Evolutionary conservation across 2,113 vertebrate genomes (phyloP).

Genomic region (Lophochroa leadbeateri): DNA sequence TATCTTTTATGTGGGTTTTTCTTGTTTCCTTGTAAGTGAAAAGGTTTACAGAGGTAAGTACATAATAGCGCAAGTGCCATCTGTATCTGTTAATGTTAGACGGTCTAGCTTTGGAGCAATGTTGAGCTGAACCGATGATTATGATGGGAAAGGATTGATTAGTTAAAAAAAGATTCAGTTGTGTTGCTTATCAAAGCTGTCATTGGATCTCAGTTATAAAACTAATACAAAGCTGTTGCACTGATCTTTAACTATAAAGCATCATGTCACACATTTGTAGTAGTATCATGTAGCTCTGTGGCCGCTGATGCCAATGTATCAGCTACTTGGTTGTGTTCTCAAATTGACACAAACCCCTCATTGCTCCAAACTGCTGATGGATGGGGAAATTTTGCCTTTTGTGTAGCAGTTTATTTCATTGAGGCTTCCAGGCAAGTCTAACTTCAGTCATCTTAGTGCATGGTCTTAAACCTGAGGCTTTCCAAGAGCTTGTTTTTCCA

Average conservation of each 20-base stretch:
- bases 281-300: background rate
- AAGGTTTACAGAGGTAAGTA: background rate
- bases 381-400: background rate
- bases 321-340: background rate
- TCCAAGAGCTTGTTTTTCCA: background rate
- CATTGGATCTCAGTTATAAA: background rate
- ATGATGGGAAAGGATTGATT: background rate
- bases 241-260: background rate
- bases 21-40: background rate
- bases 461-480: background rate
- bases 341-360: background rate
- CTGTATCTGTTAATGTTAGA: background rate
- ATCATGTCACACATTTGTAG: background rate
- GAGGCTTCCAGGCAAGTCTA: accelerated
- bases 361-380: background rate
- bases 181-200: background rate
- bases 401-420: background rate
- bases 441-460: background rate
- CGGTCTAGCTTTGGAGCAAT: background rate
- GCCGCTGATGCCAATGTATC: background rate
- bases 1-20: background rate
- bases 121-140: background rate
- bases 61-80: background rate
- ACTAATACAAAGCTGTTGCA: background rate
- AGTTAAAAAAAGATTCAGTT: background rate